These are phyloP conservation scores for Unio pictorum DNA, from an alignment of 2,888 invertebrate species.

Conservation along the genomic window DNA sequence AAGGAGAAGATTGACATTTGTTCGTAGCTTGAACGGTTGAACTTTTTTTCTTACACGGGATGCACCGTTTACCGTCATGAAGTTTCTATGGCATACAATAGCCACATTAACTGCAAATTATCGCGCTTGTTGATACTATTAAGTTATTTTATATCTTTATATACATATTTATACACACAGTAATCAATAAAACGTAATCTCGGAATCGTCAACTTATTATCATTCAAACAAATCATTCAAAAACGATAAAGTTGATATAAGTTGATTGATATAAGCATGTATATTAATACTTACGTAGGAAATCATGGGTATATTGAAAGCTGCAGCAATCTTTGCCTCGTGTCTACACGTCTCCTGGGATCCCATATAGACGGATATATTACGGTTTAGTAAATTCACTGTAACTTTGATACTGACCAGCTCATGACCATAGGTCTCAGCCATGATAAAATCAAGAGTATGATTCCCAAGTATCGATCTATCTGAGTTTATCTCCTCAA, in stretches of 20 bases:
- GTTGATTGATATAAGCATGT: not conserved
- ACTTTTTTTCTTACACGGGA: too few relatives aligned
- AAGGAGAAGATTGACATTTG: too few relatives aligned
- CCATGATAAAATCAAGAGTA: slow-evolving; percentile 84
- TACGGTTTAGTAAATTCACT: slow-evolving; percentile 84
- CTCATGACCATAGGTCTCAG: slow-evolving; percentile 93
- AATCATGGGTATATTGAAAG: slow-evolving; percentile 95
- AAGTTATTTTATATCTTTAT: too few relatives aligned
- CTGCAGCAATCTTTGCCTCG: slow-evolving; percentile 93
- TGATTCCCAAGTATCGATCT: slow-evolving; percentile 77
- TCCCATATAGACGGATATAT: slow-evolving; percentile 91
- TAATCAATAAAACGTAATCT: not conserved
- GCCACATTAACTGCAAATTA: too few relatives aligned
- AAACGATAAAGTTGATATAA: slow-evolving; percentile 4
- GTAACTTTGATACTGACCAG: slow-evolving; percentile 88
- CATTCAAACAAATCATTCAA: not conserved
- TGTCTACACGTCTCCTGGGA: slow-evolving; percentile 91
- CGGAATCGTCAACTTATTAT: too few relatives aligned
- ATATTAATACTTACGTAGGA: slow-evolving; percentile 85
- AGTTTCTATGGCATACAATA: too few relatives aligned
- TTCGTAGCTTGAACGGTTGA: too few relatives aligned
- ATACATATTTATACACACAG: too few relatives aligned
- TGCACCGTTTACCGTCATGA: too few relatives aligned
- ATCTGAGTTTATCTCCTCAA: slow-evolving; percentile 80
- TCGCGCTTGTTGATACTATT: too few relatives aligned